Conservation (phyloP, 2,113 vertebrate genomes). For the Alouatta palliata region DNA sequence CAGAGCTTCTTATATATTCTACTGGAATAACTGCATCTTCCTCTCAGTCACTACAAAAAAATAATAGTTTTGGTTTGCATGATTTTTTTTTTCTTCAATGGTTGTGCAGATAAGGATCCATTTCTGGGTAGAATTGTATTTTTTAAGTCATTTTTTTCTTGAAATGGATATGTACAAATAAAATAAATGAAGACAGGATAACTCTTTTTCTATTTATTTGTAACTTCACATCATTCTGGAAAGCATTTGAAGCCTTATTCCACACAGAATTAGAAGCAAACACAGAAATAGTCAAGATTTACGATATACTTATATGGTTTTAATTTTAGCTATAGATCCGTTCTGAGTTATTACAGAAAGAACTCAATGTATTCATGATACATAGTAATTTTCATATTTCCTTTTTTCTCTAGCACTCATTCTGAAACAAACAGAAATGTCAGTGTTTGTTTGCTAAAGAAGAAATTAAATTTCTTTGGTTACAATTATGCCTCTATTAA, state of each 20-base stretch:
- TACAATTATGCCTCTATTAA: constrained; percentile 52
- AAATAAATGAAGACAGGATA: constrained; percentile 79
- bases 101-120: constrained; percentile 74
- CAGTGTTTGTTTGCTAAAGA: constrained; percentile 61
- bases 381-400: constrained; percentile 55
- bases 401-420: constrained; percentile 47
- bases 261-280: constrained; percentile 77
- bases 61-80: constrained; percentile 79
- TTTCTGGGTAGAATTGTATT: constrained; percentile 80
- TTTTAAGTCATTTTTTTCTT: constrained; percentile 82
- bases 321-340: constrained; percentile 78
- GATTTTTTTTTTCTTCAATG: constrained; percentile 77
- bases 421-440: constrained; percentile 71
- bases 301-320: constrained; percentile 76
- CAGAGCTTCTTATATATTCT: constrained; percentile 74
- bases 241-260: constrained; percentile 71
- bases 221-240: constrained; percentile 72
- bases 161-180: constrained; percentile 84
- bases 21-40: constrained; percentile 65
- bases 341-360: no score
- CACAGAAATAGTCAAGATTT: constrained; percentile 74
- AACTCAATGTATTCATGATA: constrained; percentile 58
- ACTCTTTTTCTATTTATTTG: constrained; percentile 78
- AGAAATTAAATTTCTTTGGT: constrained; percentile 69
- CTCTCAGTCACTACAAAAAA: constrained; percentile 54